Percentiles rank a stretch among this genome's conserved stretches.
These are phyloP conservation scores for Meles meles DNA, from an alignment of 2,113 vertebrate genomes.

Conservation along the genomic window DNA sequence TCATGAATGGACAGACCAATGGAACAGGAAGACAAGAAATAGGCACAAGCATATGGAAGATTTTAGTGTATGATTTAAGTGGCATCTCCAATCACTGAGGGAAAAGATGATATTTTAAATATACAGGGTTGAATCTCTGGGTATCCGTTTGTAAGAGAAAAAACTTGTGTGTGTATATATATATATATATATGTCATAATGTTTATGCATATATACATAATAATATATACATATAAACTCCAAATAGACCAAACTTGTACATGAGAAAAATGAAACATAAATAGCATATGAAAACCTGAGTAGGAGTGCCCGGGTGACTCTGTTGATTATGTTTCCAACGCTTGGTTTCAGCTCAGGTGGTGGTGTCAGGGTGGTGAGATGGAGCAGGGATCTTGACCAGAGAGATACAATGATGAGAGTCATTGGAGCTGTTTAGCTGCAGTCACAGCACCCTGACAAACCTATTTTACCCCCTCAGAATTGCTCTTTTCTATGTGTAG, in stretches of 20 bases:
- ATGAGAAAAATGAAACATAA: conserved; percentile 12
- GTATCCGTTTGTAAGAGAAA: background rate
- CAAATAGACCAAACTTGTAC: background rate
- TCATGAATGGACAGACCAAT: background rate
- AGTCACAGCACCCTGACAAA: background rate
- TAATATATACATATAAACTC: background rate
- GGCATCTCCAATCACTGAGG: background rate
- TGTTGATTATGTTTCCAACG: background rate
- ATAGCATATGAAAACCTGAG: background rate
- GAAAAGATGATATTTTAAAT: background rate
- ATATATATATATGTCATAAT: background rate
- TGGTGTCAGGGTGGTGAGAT: background rate
- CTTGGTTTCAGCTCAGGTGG: background rate
- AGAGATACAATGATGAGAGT: background rate
- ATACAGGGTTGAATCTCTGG: background rate
- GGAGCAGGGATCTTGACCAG: background rate
- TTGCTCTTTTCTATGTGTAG: background rate
- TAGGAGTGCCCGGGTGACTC: background rate
- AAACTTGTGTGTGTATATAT: background rate
- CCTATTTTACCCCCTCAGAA: background rate
- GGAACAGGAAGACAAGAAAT: background rate
- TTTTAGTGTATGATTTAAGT: background rate
- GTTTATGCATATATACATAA: background rate
- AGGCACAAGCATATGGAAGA: background rate
- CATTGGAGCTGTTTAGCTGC: background rate